Evolutionary conservation across 2,113 vertebrate species (phyloP), one percentile per base, ranked within the genome.

Genomic region (Gracilinanus agilis): DNA sequence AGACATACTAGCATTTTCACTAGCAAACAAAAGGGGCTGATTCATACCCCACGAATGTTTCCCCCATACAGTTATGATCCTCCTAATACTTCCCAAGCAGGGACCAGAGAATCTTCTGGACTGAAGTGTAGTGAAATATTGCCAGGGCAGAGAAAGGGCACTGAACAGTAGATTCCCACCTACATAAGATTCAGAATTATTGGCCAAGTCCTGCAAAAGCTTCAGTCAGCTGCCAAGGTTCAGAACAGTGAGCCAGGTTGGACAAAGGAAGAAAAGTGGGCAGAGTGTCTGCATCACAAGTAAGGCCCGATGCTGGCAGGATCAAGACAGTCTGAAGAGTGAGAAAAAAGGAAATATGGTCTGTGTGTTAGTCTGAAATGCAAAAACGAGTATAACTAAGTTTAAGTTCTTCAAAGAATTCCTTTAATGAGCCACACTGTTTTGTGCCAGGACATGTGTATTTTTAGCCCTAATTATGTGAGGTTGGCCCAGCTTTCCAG

Each of bases 361-460:
- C 61, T 75, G n/a, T n/a, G 34, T n/a, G 61, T 75, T 13, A n/a
- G 13, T 75, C 61, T 75, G 67, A 83, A 83, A 19, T n/a, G 40
- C 4, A 40, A 24, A 75, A 10, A 40, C 34, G 16, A 40, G 67
- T 16, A 40, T 34, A 83, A 83, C 19, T 40, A 34, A 83, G n/a
- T 21, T 40, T 83, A 25, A 83, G n/a, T 23, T 83, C 34, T 40
- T 40, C n/a, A 83, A 83, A 83, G n/a, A 83, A 13, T 83, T 40
- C 67, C 8, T 40, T 40, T 40, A 83, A 83, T 83, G 21, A 83
- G 16, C n/a, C 67, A 75, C 34, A 83, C n/a, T 83, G 67, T 83
- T 83, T 83, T 83, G 67, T 83, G 67, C 67, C 67, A 83, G n/a
- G 67, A 83, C 67, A n/a, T 75, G n/a, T 83, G n/a, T 83, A 83